phyloP scores from a whole-genome alignment of 1,140 invertebrate species.

The Nasonia giraulti region DNA sequence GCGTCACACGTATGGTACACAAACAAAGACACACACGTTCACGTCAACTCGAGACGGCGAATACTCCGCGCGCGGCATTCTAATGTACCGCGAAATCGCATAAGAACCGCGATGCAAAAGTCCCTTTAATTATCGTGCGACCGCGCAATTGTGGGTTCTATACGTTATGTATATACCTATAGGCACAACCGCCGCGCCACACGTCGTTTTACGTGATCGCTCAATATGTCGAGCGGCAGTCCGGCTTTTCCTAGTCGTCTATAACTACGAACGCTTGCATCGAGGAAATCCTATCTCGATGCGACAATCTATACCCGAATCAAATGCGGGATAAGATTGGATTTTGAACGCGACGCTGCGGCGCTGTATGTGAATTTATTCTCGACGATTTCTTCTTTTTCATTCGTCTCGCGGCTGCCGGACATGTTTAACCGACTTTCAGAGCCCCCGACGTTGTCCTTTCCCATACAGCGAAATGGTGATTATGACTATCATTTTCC shows the following conservation, averaged over 20 bases:
- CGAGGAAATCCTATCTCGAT: not conserved
- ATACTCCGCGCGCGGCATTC: not conserved
- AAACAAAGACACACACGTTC: no score
- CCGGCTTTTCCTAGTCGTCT: not conserved
- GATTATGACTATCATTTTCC: no score
- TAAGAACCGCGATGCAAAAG: constrained; percentile 18
- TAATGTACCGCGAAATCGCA: constrained; percentile 8
- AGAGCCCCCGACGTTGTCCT: no score
- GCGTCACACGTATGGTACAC: no score
- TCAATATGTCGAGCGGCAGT: not conserved
- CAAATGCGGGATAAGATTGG: not conserved
- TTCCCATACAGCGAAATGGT: no score
- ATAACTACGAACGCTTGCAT: not conserved
- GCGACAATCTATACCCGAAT: not conserved
- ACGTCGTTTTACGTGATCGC: constrained; percentile 28
- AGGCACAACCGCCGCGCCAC: not conserved
- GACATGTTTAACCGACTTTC: no score
- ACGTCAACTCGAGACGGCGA: not conserved
- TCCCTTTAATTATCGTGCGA: constrained; percentile 35
- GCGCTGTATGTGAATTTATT: no score
- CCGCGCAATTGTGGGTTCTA: constrained; percentile 12
- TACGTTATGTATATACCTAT: no score
- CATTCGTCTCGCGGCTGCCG: no score
- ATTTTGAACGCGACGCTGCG: not conserved
- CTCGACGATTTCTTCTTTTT: no score